Conservation (phyloP, 1,140 invertebrate species). For the Kradibia gibbosae region DNA sequence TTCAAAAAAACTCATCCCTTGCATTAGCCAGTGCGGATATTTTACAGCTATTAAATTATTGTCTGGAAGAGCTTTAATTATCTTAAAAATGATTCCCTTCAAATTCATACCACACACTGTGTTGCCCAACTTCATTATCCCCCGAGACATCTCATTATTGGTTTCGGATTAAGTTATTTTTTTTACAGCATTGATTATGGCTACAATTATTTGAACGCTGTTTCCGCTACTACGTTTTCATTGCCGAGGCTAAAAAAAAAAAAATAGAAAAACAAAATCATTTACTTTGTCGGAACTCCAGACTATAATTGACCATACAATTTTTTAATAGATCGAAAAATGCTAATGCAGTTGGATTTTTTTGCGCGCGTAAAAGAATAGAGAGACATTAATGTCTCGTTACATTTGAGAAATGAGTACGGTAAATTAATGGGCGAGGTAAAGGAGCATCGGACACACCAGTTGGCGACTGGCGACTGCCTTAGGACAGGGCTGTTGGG, state of each 20-base stretch:
- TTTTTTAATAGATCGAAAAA: neutral
- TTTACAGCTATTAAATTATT: neutral
- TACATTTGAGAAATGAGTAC: neutral
- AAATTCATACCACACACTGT: no score
- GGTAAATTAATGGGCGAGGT: neutral
- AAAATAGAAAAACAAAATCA: no score
- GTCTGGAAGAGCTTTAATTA: neutral
- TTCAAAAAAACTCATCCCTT: neutral
- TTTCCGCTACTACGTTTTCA: no score
- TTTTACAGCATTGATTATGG: no score
- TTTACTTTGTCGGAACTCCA: neutral
- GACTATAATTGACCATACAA: neutral
- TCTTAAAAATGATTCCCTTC: no score
- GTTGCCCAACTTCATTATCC: no score
- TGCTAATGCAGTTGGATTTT: neutral
- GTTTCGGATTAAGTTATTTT: no score
- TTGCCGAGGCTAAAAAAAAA: no score
- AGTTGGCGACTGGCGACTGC: no score
- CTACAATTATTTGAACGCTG: no score
- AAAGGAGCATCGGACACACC: neutral
- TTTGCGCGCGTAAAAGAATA: neutral
- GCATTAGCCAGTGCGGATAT: neutral
- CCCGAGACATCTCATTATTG: no score
- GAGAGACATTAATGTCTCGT: neutral
- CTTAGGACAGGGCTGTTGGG: no score